These are phyloP conservation scores for Atta colombica DNA, from an alignment of 1,140 invertebrate genomes.

Conservation along the genomic window DNA sequence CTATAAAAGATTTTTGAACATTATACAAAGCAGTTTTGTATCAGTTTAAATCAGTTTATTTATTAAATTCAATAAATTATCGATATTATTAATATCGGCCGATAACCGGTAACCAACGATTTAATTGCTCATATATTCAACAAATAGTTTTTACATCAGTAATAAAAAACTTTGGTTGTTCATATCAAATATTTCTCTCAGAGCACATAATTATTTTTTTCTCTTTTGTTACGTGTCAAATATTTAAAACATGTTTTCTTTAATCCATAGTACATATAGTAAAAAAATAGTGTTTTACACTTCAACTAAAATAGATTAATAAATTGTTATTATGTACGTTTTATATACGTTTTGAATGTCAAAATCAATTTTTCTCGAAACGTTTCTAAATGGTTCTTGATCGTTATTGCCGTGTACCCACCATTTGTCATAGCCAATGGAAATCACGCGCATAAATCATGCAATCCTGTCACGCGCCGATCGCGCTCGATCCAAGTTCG, in stretches of 20 bases:
- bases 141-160: too few species aligned
- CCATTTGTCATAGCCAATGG: constrained; percentile 59
- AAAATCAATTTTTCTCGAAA: constrained; percentile 54
- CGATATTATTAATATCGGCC: too few species aligned
- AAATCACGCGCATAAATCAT: constrained; percentile 69
- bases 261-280: neutral
- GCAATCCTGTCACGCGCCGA: constrained; percentile 44
- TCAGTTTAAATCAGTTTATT: too few species aligned
- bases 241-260: constrained; percentile 12
- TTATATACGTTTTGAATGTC: neutral
- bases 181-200: too few species aligned
- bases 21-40: too few species aligned
- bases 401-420: constrained; percentile 46
- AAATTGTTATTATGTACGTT: constrained; percentile 45
- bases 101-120: too few species aligned
- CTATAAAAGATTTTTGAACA: too few species aligned
- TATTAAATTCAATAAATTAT: too few species aligned
- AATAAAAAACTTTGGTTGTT: too few species aligned
- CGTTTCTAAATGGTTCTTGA: constrained; percentile 54
- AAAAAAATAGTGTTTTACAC: constrained; percentile 18
- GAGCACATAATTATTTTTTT: neutral
- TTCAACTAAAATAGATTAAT: neutral
- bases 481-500: constrained; percentile 56
- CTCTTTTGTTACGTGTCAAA: neutral
- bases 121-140: too few species aligned